Evolutionary conservation across 1,140 invertebrate genomes (phyloP).

Genomic region (Heliconius hermathena): DNA sequence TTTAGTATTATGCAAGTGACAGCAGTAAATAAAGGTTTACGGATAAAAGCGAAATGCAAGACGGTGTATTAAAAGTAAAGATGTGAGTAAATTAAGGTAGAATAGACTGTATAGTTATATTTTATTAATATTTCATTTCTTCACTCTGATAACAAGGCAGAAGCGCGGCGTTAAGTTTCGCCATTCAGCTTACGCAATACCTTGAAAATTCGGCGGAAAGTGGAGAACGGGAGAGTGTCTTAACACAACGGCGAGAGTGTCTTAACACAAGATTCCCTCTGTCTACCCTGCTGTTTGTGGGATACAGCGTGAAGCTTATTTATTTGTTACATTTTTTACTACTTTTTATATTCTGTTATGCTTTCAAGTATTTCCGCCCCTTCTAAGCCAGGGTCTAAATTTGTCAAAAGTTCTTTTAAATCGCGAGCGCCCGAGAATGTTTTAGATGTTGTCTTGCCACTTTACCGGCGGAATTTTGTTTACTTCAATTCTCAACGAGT

Average conservation of each 20-base stretch:
- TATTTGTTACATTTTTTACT: too few species aligned
- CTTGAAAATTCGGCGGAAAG: too few species aligned
- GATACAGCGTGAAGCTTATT: too few species aligned
- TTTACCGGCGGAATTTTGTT: not conserved
- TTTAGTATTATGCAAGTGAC: conserved; percentile 3
- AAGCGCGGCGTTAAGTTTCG: too few species aligned
- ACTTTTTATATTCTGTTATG: not conserved
- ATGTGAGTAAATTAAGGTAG: not conserved
- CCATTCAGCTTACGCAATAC: too few species aligned
- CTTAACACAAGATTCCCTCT: too few species aligned
- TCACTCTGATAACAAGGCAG: too few species aligned
- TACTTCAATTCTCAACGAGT: not conserved
- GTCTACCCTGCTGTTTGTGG: too few species aligned
- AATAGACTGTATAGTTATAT: too few species aligned
- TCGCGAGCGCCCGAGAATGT: not conserved
- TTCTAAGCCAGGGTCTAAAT: not conserved
- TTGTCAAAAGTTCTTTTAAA: not conserved
- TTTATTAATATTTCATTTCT: too few species aligned
- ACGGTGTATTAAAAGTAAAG: not conserved
- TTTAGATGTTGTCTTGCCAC: not conserved
- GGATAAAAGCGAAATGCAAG: not conserved
- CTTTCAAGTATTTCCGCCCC: not conserved
- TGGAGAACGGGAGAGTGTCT: too few species aligned
- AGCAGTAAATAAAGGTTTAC: not conserved
- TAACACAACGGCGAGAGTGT: too few species aligned